A percentile compares a stretch with the other conserved stretches of the same genome.
Conservation (phyloP, 2,113 vertebrate species). For the Cervus canadensis region DNA sequence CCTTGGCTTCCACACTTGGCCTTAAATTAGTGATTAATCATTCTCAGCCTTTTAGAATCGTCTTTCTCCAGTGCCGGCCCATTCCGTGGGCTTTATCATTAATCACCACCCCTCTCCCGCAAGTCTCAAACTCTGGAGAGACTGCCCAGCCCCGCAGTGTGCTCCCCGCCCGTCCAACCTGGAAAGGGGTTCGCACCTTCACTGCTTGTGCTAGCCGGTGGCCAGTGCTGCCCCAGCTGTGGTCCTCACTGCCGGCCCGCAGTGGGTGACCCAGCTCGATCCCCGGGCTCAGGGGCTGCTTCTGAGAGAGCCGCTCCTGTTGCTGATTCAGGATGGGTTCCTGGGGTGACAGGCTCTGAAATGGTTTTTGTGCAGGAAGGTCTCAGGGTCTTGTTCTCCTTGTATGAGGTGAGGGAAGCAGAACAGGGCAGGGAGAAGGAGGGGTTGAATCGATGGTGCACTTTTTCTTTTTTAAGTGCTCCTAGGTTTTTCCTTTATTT, state of each 20-base stretch:
- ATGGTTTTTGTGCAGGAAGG: background rate
- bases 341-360: background rate
- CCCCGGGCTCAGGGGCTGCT: background rate
- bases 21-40: constrained; percentile 16
- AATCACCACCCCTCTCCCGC: background rate
- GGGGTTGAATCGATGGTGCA: background rate
- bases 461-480: background rate
- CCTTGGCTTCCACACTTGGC: constrained; percentile 2
- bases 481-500: background rate
- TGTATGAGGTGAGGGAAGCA: background rate
- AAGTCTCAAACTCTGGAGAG: background rate
- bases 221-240: background rate
- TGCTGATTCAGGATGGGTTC: background rate
- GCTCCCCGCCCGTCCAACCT: background rate
- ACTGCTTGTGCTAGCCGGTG: background rate
- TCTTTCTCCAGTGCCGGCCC: background rate
- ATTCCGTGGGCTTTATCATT: background rate
- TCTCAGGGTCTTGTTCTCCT: background rate
- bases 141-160: background rate
- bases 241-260: background rate
- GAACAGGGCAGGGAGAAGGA: background rate
- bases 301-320: background rate
- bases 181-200: rapidly evolving
- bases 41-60: background rate
- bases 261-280: background rate